Base-by-base conservation (phyloP, 2,888 invertebrate genomes). In the Mimumesa dahlbomi region DNA sequence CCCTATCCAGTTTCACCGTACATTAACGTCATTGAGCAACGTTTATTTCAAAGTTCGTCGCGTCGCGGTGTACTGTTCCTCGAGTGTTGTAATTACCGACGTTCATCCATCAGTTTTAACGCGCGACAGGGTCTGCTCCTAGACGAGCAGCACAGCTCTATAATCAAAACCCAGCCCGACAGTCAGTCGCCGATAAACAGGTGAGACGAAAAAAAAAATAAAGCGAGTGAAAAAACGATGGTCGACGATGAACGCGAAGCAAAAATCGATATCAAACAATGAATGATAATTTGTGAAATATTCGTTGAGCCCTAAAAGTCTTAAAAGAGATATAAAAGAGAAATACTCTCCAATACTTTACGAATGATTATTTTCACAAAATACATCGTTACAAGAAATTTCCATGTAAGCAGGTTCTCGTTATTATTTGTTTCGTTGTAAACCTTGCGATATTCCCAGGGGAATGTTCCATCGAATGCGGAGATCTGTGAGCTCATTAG, bases 21-120 rank as follows among this genome's bases (percentile, higher is more conserved):
- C 13, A 49, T 43, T 49, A 25, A 3, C 25, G 4, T 25, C 25
- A 25, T 25, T 25, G 25, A n/a, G n/a, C n/a, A n/a, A n/a, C 25
- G 4, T 3, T 25, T 25, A 7, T 25, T 7, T 25, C 25, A 25
- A 7, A 25, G n/a, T n/a, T n/a, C n/a, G n/a, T n/a, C n/a, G n/a
- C n/a, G n/a, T n/a, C n/a, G n/a, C n/a, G n/a, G n/a, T 7, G 29
- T 29, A 46, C 57, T 52, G 40, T 29, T 38, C 29, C 66, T 53
- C 34, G 34, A 65, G 40, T 52, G 52, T 52, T 52, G 31, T 46
- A 65, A 65, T 68, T 65, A 53, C 50, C 50, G 45, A 52, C 40
- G 57, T 66, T 48, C 40, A 16, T 40, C 40, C 40, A n/a, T 40
- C 40, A 5, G 34, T 34, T 40, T 40, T 40, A 16, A 14, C 40